Conservation (phyloP, 1,140 invertebrate species). For the Hydropsyche tenuis region DNA sequence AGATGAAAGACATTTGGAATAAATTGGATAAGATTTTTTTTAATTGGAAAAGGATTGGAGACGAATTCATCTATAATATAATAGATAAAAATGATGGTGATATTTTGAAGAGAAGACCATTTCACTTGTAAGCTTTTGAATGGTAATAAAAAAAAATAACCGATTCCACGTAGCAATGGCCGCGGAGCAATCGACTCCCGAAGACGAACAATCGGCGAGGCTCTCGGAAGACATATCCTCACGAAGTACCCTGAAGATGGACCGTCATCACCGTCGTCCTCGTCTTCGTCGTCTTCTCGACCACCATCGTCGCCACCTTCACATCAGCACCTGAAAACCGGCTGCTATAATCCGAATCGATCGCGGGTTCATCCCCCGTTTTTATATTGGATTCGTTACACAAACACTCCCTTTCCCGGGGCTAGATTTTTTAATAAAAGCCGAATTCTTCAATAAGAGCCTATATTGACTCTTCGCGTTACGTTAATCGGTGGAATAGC, state of each 20-base stretch:
- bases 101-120: no score
- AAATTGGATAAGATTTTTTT: no score
- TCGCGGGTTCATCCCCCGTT: not conserved
- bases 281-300: no score
- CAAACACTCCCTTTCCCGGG: constrained; percentile 22
- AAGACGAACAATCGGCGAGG: not conserved
- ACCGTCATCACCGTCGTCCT: no score
- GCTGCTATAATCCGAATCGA: not conserved
- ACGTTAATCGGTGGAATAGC: constrained; percentile 24
- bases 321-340: no score
- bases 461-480: constrained; percentile 11
- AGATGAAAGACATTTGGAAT: no score
- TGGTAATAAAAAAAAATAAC: no score
- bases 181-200: not conserved
- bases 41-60: no score
- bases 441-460: constrained; percentile 14
- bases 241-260: not conserved
- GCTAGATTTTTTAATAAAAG: constrained; percentile 35
- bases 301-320: no score
- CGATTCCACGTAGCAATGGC: not conserved
- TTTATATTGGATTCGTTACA: constrained; percentile 29
- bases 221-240: constrained; percentile 21
- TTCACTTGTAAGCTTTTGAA: no score
- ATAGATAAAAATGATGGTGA: no score
- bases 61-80: no score